Evolutionary conservation across 2,888 invertebrate genomes (phyloP).

Genomic region (Calliphora vomitoria): DNA sequence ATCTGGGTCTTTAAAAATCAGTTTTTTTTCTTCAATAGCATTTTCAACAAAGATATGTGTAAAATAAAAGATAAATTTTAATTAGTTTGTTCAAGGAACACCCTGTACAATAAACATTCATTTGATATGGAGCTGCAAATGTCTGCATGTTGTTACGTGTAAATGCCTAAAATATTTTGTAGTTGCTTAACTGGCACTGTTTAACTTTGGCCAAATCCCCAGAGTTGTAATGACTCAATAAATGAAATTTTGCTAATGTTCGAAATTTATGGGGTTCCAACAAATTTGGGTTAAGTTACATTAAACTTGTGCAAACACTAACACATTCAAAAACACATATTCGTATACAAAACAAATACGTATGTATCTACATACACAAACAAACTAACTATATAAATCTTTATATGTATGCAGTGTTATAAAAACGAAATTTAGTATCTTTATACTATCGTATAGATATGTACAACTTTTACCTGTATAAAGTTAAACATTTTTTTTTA

Average conservation of each 20-base stretch:
- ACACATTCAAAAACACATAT: neutral
- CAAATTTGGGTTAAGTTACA: conserved; percentile 67
- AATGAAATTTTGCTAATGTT: conserved; percentile 67
- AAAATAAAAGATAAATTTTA: too few relatives aligned
- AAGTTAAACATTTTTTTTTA: conserved; percentile 16
- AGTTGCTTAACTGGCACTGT: conserved; percentile 37
- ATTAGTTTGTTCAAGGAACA: too few relatives aligned
- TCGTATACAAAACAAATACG: neutral
- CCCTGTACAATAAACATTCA: too few relatives aligned
- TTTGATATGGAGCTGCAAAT: neutral
- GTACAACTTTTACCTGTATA: conserved; percentile 35
- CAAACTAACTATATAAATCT: conserved; percentile 53
- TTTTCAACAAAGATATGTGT: too few relatives aligned
- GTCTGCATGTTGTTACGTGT: conserved; percentile 5
- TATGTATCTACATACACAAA: neutral
- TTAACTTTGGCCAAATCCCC: conserved; percentile 56
- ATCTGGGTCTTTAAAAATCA: too few relatives aligned
- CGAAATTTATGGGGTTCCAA: conserved; percentile 59
- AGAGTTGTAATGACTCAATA: conserved; percentile 61
- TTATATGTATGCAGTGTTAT: neutral
- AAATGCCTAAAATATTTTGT: conserved; percentile 30
- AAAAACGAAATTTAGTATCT: conserved; percentile 29
- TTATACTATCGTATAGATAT: neutral
- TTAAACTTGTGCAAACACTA: conserved; percentile 40
- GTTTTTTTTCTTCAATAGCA: too few relatives aligned